These are phyloP conservation scores for Nothura maculosa DNA, from an alignment of 2,797 vertebrate genomes.

Conservation along the genomic window DNA sequence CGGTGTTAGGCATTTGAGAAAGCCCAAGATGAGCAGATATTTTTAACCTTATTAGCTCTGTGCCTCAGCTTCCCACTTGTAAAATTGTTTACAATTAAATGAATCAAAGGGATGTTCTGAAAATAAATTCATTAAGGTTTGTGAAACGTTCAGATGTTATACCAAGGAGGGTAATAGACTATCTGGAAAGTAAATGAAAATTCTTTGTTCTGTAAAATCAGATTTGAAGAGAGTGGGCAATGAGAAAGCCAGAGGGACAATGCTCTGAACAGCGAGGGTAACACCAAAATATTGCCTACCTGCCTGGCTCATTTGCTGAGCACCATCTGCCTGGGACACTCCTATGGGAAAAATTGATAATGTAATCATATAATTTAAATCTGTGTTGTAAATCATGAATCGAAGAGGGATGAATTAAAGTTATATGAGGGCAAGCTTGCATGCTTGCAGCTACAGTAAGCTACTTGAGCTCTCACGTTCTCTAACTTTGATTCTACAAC, in stretches of 20 bases:
- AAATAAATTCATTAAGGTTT: constrained; percentile 73
- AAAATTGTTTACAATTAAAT: constrained; percentile 71
- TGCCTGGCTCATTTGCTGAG: background rate
- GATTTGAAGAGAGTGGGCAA: background rate
- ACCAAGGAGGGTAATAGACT: constrained; percentile 20
- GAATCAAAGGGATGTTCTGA: constrained; percentile 53
- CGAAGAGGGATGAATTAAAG: background rate
- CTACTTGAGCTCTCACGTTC: background rate
- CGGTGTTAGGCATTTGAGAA: constrained; percentile 36
- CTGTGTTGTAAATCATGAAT: background rate
- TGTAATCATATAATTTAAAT: background rate
- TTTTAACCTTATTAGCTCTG: constrained; percentile 77
- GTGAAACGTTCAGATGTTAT: constrained; percentile 50
- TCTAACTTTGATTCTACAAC: background rate
- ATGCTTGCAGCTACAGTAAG: background rate
- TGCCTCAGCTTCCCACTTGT: constrained; percentile 67
- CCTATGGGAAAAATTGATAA: background rate
- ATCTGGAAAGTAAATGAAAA: constrained; percentile 36
- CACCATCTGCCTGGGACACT: background rate
- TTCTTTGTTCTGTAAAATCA: constrained; percentile 21
- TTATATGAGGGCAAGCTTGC: background rate
- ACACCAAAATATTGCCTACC: background rate
- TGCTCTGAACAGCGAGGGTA: background rate
- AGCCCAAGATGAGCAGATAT: constrained; percentile 38
- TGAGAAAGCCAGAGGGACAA: background rate